phyloP scores from a whole-genome alignment of 1,140 invertebrate species.

The Steinernema khuongi region DNA sequence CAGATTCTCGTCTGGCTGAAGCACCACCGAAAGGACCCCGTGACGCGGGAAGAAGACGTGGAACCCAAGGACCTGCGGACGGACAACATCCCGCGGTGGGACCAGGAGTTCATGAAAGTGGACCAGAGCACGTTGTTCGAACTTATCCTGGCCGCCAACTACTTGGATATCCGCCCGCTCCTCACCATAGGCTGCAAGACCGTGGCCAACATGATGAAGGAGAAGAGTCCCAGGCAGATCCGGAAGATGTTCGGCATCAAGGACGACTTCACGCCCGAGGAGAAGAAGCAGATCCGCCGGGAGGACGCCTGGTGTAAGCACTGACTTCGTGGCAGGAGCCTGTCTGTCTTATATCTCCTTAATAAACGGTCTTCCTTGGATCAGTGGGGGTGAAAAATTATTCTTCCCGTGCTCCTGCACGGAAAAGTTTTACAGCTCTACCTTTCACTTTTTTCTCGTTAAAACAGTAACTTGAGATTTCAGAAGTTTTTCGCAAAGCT shows the following conservation, averaged over 20 bases:
- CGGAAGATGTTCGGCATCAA: constrained; percentile 98
- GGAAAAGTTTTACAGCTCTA: no score
- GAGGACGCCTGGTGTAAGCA: constrained; percentile 97
- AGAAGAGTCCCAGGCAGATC: constrained; percentile 81
- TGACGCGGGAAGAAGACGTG: neutral
- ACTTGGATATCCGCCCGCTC: constrained; percentile 26
- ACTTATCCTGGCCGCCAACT: constrained; percentile 33
- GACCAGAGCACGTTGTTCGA: constrained; percentile 23
- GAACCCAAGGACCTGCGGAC: neutral
- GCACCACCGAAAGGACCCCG: neutral
- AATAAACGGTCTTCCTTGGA: no score
- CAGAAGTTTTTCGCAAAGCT: no score
- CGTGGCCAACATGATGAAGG: constrained; percentile 57
- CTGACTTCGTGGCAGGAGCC: no score
- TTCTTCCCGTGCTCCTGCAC: no score
- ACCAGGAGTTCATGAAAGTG: constrained; percentile 27
- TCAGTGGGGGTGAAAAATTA: no score
- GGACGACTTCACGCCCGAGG: constrained; percentile 89
- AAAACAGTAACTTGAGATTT: no score
- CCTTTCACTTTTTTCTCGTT: no score
- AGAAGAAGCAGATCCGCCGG: constrained; percentile 86
- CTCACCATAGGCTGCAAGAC: constrained; percentile 23
- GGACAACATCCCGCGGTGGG: constrained; percentile 20
- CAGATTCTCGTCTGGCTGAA: neutral
- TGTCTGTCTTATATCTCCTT: no score